Evolutionary conservation across 1,140 invertebrate species (phyloP).

Genomic region (Argopecten irradians): DNA sequence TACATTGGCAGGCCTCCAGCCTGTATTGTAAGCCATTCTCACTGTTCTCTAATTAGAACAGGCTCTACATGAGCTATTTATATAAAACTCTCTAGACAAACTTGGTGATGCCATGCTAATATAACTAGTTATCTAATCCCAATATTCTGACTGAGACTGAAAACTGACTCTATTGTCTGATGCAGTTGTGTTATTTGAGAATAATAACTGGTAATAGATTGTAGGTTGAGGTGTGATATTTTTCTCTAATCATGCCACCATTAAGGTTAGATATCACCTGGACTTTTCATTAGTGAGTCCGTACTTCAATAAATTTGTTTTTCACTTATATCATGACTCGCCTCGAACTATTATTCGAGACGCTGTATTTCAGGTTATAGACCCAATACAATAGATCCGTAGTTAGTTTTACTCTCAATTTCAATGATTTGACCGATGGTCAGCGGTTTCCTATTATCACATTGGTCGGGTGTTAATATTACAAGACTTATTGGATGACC

Average conservation of each 20-base stretch:
- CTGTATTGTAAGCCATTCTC: background rate
- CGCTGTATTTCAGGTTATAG: background rate
- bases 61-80: background rate
- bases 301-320: background rate
- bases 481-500: background rate
- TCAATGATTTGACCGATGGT: slow-evolving; percentile 8
- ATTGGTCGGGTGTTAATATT: background rate
- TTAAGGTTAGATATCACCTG: background rate
- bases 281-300: background rate
- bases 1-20: background rate
- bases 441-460: background rate
- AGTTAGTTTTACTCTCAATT: background rate
- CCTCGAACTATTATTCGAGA: background rate
- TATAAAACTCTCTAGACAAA: slow-evolving; percentile 1
- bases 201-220: background rate
- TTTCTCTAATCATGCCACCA: background rate
- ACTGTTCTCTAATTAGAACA: background rate
- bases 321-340: background rate
- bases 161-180: background rate
- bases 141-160: background rate
- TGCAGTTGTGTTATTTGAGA: background rate
- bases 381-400: background rate
- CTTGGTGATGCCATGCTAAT: background rate
- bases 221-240: background rate
- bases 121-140: background rate